phyloP scores from a whole-genome alignment of 2,113 vertebrate species.

The Thalassarche chlororhynchos region DNA sequence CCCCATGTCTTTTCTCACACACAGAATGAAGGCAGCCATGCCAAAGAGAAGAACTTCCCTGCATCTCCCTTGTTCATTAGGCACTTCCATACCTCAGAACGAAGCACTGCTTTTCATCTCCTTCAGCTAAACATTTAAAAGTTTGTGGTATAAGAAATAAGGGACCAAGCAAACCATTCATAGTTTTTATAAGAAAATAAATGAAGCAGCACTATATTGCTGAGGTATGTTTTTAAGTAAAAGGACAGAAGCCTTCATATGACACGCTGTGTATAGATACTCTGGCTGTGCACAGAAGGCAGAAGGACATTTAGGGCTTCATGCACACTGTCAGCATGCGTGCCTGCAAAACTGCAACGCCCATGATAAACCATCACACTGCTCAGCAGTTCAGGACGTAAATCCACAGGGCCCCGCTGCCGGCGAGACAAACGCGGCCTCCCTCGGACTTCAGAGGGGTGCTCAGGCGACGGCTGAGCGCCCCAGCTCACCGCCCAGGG shows the following conservation, averaged over 20 bases:
- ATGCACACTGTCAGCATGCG: neutral
- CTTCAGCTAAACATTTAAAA: neutral
- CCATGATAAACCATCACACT: accelerated
- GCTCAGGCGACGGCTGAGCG: neutral
- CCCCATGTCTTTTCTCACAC: neutral
- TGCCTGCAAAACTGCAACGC: neutral
- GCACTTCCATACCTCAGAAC: accelerated
- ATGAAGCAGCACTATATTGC: accelerated
- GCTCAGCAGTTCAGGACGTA: neutral
- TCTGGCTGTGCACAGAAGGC: accelerated
- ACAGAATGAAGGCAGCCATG: neutral
- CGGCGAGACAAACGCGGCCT: neutral
- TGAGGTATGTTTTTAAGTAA: no score
- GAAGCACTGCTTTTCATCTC: neutral
- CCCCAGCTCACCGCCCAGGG: neutral
- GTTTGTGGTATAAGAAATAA: neutral
- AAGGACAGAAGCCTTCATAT: accelerated
- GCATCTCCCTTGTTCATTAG: accelerated
- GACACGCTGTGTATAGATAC: accelerated
- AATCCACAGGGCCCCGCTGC: neutral
- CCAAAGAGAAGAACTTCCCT: neutral
- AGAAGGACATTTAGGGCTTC: neutral
- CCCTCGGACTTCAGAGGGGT: neutral
- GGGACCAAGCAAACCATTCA: neutral
- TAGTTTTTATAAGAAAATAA: accelerated